These are phyloP conservation scores for Hetaerina titia DNA, from an alignment of 2,888 invertebrate genomes.

Conservation along the genomic window DNA sequence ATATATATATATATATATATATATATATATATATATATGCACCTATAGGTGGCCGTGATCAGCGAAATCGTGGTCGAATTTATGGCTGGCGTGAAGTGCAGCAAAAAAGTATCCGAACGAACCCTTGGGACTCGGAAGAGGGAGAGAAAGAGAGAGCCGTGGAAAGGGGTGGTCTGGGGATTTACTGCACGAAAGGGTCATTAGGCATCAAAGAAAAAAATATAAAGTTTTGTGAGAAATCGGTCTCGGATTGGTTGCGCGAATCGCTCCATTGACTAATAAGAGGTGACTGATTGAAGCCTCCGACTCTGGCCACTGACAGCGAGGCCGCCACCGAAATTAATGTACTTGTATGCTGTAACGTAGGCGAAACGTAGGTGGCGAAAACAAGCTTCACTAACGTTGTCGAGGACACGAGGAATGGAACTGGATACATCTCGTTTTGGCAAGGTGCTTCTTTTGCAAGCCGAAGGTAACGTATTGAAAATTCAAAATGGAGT, in stretches of 20 bases:
- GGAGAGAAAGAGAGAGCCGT: background rate
- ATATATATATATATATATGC: too few relatives aligned
- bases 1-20: too few relatives aligned
- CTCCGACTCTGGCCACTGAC: background rate
- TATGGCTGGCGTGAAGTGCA: background rate
- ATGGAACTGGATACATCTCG: background rate
- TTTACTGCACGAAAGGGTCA: slow-evolving; percentile 17
- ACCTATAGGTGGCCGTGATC: background rate
- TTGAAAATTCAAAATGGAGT: too few relatives aligned
- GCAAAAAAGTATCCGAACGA: background rate
- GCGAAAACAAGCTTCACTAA: background rate
- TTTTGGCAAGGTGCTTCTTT: background rate
- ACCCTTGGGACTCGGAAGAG: background rate
- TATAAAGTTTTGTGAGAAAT: background rate
- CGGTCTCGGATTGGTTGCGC: background rate
- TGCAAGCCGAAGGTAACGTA: background rate
- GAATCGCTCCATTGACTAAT: slow-evolving; percentile 11
- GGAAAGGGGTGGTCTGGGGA: background rate
- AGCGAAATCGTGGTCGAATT: background rate
- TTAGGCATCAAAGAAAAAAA: background rate
- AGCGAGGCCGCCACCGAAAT: background rate
- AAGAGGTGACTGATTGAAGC: slow-evolving; percentile 9
- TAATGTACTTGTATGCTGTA: background rate
- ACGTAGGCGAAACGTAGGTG: slow-evolving; percentile 3
- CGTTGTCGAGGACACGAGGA: background rate